Evolutionary conservation across 2,888 invertebrate genomes (phyloP).

Genomic region (Microctonus hyperodae): DNA sequence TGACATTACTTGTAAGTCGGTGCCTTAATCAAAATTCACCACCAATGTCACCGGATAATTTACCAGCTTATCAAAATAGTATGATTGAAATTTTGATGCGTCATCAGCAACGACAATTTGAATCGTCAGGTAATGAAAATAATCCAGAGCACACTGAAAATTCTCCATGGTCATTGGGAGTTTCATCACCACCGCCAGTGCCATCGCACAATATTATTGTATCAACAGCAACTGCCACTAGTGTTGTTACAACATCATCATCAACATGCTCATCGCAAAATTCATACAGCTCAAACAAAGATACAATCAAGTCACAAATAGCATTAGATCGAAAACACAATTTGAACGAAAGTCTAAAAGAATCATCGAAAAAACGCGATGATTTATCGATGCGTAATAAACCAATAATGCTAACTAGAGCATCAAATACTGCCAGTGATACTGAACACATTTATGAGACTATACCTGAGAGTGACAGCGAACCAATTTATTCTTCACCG

Average conservation of each 20-base stretch:
- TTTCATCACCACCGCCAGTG: constrained; percentile 37
- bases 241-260: constrained; percentile 41
- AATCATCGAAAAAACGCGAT: constrained; percentile 53
- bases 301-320: constrained; percentile 27
- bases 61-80: constrained; percentile 65
- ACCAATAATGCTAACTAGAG: constrained; percentile 1
- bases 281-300: constrained; percentile 46
- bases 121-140: constrained; percentile 8
- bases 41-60: constrained; percentile 50
- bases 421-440: constrained; percentile 55
- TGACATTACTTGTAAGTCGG: constrained; percentile 70
- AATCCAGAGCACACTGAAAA: constrained; percentile 25
- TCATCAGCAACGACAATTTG: constrained; percentile 55
- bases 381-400: constrained; percentile 42
- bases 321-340: constrained; percentile 48
- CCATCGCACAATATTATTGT: constrained; percentile 35
- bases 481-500: constrained; percentile 72
- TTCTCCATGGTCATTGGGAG: constrained; percentile 8
- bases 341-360: constrained; percentile 53
- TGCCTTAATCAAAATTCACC: constrained; percentile 63
- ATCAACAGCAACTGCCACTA: constrained; percentile 20
- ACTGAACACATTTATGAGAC: constrained; percentile 74
- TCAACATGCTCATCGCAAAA: constrained; percentile 49
- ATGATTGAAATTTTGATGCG: constrained; percentile 65
- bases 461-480: constrained; percentile 70